A percentile compares a stretch with the other conserved stretches of the same genome.
These are phyloP conservation scores for Malurus cyaneus DNA, from an alignment of 2,113 vertebrate genomes.

Conservation along the genomic window DNA sequence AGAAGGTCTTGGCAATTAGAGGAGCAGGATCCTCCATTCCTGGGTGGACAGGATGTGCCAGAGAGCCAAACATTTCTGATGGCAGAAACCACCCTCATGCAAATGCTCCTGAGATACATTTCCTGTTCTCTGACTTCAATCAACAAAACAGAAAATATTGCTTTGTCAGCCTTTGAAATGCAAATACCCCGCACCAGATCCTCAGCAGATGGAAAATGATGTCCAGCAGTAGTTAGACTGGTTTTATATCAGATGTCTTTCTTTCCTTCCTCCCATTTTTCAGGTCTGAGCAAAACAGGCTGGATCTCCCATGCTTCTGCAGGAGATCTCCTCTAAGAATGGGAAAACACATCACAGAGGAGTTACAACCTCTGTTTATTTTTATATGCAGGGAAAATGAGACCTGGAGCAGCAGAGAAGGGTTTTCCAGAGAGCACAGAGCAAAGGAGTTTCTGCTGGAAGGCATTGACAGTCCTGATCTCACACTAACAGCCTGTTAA, in stretches of 20 bases:
- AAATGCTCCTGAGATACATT: constrained; percentile 12
- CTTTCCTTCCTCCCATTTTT: not conserved
- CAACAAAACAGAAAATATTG: constrained; percentile 20
- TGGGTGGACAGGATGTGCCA: not conserved
- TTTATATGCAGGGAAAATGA: not conserved
- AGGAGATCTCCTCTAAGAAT: not conserved
- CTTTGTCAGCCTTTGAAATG: constrained; percentile 42
- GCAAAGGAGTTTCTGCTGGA: not conserved
- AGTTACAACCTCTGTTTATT: not conserved
- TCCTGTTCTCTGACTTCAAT: constrained; percentile 46
- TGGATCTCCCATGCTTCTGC: not conserved
- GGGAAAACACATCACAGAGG: not conserved
- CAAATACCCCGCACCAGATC: not conserved
- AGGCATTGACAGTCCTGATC: not conserved
- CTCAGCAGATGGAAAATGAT: not conserved
- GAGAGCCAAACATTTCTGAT: not conserved
- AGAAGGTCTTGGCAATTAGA: not conserved
- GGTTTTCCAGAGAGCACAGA: not conserved
- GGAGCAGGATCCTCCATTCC: not conserved
- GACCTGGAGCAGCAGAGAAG: not conserved
- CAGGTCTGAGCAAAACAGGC: not conserved
- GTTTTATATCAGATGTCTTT: not conserved
- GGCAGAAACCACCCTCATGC: constrained; percentile 25
- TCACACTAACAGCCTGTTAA: not conserved
- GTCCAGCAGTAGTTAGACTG: not conserved